Evolutionary conservation across 1,140 invertebrate species (phyloP).

Genomic region (Zaprionus davidi): DNA sequence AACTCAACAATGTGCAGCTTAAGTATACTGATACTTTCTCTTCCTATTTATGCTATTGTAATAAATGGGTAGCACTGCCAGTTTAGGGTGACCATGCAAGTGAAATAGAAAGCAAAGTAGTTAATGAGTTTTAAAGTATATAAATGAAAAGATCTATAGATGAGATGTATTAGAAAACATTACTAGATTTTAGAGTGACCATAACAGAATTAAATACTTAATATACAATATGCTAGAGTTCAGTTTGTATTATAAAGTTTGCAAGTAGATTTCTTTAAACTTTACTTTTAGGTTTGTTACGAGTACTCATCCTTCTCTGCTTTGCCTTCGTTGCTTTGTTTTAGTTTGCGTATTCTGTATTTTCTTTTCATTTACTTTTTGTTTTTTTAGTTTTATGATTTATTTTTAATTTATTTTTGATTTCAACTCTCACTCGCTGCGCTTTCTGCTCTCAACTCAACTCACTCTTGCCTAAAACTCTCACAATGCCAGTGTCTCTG

Average conservation of each 20-base stretch:
- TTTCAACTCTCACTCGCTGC: constrained; percentile 29
- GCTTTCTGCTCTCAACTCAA: constrained; percentile 15
- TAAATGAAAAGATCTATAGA: no score
- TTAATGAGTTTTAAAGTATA: background rate
- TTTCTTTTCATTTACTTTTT: constrained; percentile 4
- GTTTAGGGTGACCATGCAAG: background rate
- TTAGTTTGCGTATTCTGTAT: constrained; percentile 3
- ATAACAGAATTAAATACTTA: no score
- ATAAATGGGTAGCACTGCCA: background rate
- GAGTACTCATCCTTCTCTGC: background rate
- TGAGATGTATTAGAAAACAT: no score
- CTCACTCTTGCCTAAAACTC: constrained; percentile 1
- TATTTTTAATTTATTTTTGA: constrained; percentile 49
- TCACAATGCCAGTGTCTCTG: constrained; percentile 54
- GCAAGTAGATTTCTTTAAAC: background rate
- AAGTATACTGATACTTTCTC: background rate
- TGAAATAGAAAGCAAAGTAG: background rate
- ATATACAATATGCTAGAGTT: no score
- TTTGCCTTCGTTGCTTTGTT: background rate
- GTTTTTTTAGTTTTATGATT: constrained; percentile 24
- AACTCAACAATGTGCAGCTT: no score
- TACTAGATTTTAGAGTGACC: background rate
- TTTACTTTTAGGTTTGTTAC: background rate
- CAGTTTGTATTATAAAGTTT: background rate
- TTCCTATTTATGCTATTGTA: background rate